Conservation (phyloP, 2,797 vertebrate species). For the Sebastes kiyomatsui region DNA sequence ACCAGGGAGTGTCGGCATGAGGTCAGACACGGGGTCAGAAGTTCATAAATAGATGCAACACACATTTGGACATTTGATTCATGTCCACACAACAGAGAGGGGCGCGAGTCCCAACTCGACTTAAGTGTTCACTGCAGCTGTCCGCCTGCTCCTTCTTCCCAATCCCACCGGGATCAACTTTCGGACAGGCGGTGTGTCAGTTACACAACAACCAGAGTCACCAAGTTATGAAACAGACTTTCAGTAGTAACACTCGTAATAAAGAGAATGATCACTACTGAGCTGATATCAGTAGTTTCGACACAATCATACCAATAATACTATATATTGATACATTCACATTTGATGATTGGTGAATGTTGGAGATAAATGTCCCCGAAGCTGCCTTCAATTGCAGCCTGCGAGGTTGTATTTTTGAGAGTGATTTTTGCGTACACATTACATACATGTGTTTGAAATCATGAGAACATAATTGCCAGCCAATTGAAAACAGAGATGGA, state of each 20-base stretch:
- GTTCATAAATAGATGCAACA: conserved; percentile 61
- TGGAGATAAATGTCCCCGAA: background rate
- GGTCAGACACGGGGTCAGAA: conserved; percentile 44
- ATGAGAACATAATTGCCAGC: background rate
- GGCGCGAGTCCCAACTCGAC: conserved; percentile 19
- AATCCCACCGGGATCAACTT: conserved; percentile 57
- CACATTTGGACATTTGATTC: conserved; percentile 34
- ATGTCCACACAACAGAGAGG: background rate
- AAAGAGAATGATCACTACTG: background rate
- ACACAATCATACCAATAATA: background rate
- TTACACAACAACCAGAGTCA: conserved; percentile 25
- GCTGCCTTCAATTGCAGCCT: background rate
- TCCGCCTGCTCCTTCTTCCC: conserved; percentile 29
- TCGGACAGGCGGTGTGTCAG: conserved; percentile 39
- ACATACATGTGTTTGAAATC: background rate
- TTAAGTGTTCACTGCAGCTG: conserved; percentile 58
- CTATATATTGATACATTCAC: background rate
- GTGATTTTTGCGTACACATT: background rate
- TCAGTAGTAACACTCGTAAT: background rate
- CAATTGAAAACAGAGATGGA: background rate
- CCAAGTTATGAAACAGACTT: background rate
- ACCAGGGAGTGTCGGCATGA: background rate
- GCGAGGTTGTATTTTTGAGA: background rate
- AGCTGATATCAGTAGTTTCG: background rate
- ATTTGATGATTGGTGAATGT: background rate